phyloP scores from a whole-genome alignment of 2,888 invertebrate genomes.

The Hypselothyrea guttata region DNA sequence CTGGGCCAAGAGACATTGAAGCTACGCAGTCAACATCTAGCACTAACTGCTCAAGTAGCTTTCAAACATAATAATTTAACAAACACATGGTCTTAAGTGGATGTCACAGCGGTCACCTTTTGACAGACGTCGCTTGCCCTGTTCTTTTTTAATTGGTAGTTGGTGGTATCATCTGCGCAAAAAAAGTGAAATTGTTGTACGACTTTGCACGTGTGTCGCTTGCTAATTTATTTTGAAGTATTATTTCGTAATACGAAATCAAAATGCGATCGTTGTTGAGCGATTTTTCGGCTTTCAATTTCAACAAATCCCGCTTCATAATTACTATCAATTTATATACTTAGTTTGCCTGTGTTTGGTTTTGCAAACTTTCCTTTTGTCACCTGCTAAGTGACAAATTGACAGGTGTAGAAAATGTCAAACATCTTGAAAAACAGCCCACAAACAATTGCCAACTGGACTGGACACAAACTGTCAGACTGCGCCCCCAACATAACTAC shows the following conservation, averaged over 20 bases:
- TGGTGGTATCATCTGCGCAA: slow-evolving; percentile 46
- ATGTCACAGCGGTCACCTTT: slow-evolving; percentile 20
- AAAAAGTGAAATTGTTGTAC: slow-evolving; percentile 66
- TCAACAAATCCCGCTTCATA: slow-evolving; percentile 19
- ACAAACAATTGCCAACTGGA: slow-evolving; percentile 25
- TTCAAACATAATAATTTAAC: slow-evolving; percentile 75
- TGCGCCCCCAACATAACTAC: slow-evolving; percentile 11
- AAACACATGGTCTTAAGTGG: slow-evolving; percentile 62
- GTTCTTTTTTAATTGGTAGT: slow-evolving; percentile 63
- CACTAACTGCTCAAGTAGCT: slow-evolving; percentile 57
- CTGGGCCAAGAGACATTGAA: slow-evolving; percentile 46
- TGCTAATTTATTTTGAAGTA: slow-evolving; percentile 29
- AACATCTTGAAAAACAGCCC: slow-evolving; percentile 11
- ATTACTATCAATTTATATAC: slow-evolving; percentile 38
- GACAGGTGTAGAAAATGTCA: slow-evolving; percentile 35
- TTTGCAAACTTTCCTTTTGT: slow-evolving; percentile 70
- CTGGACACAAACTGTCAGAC: too few relatives aligned
- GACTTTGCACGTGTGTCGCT: slow-evolving; percentile 34
- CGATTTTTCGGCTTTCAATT: slow-evolving; percentile 23
- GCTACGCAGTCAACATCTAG: slow-evolving; percentile 43
- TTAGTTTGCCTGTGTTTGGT: slow-evolving; percentile 20
- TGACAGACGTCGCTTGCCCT: slow-evolving; percentile 41
- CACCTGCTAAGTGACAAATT: slow-evolving; percentile 24
- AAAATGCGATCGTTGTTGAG: slow-evolving; percentile 40
- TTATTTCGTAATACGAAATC: slow-evolving; percentile 59